Evolutionary conservation across 2,797 vertebrate species (phyloP), one percentile per base, ranked within the genome.

Genomic region (Varecia variegata): DNA sequence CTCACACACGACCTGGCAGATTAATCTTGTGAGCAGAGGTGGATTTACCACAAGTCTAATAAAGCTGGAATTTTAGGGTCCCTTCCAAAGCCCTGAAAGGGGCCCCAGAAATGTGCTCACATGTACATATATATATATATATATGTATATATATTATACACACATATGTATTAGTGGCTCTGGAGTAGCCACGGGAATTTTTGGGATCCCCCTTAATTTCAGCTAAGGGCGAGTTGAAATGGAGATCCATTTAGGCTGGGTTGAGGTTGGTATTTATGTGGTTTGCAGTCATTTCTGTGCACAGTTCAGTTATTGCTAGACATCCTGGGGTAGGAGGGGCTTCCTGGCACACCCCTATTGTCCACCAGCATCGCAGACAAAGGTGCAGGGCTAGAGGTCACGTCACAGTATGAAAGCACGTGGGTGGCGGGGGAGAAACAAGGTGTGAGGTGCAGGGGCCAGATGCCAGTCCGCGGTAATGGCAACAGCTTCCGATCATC

Each of bases 21-120:
- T 54, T 40, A 76, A 38, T 74, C 76, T 96, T 71, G 14, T n/a
- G 76, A 88, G 27, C 20, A 43, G 25, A 83, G 68, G 9, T 65
- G 8, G 54, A 38, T 15, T 67, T 40, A 27, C 40, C 18, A 1
- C 30, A 86, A 54, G 2, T 50, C 27, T 82, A 47, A 81, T 25
- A 47, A 70, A 60, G 77, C 62, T 38, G 52, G 62, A 15, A 13
- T 77, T 58, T 89, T 84, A 60, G 20, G 17, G 32, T 86, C 15
- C 18, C 52, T 85, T 74, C 73, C 32, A 70, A 38, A 74, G 45
- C 38, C 68, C 40, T 32, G 20, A n/a, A 40, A 82, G 45, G 87
- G n/a, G 47, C 4, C 65, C 40, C 21, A 87, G 52, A 65, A 62
- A 81, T 86, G 23, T 4, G 7, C 70, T 67, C 27, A 30, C 25